phyloP scores from a whole-genome alignment of 2,888 invertebrate species.

The Epinotia nisella region DNA sequence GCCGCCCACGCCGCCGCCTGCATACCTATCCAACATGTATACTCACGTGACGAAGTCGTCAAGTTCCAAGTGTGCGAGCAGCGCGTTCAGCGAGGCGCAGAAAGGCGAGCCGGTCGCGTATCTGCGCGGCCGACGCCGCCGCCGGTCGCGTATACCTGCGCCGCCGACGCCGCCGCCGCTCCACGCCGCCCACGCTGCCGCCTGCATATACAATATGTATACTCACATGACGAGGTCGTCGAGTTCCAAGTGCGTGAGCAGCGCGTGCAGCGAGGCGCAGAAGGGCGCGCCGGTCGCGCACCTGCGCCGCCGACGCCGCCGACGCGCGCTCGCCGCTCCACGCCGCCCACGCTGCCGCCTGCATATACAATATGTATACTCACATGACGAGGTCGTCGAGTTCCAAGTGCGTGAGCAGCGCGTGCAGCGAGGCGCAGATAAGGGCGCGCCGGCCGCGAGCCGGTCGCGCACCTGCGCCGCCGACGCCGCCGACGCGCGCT shows the following conservation, averaged over 20 bases:
- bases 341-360: too few species aligned
- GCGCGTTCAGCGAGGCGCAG: slow-evolving; percentile 88
- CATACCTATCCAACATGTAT: too few species aligned
- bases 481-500: slow-evolving; percentile 67
- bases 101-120: slow-evolving; percentile 83
- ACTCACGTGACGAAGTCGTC: slow-evolving; percentile 79
- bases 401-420: slow-evolving; percentile 87
- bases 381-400: slow-evolving; percentile 84
- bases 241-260: slow-evolving; percentile 88
- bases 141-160: slow-evolving; percentile 60
- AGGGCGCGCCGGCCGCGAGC: slow-evolving; percentile 78
- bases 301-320: too few species aligned
- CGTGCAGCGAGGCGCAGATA: slow-evolving; percentile 90
- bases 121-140: slow-evolving; percentile 66
- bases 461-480: slow-evolving; percentile 65
- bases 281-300: slow-evolving; percentile 83
- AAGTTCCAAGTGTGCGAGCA: slow-evolving; percentile 88
- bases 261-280: slow-evolving; percentile 88
- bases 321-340: slow-evolving; percentile 66
- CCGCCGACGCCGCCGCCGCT: too few species aligned
- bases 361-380: too few species aligned
- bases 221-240: slow-evolving; percentile 79
- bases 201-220: too few species aligned
- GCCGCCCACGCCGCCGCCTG: too few species aligned
- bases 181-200: too few species aligned